These are phyloP conservation scores for Lates calcarifer DNA, from an alignment of 2,113 vertebrate genomes.

Conservation along the genomic window DNA sequence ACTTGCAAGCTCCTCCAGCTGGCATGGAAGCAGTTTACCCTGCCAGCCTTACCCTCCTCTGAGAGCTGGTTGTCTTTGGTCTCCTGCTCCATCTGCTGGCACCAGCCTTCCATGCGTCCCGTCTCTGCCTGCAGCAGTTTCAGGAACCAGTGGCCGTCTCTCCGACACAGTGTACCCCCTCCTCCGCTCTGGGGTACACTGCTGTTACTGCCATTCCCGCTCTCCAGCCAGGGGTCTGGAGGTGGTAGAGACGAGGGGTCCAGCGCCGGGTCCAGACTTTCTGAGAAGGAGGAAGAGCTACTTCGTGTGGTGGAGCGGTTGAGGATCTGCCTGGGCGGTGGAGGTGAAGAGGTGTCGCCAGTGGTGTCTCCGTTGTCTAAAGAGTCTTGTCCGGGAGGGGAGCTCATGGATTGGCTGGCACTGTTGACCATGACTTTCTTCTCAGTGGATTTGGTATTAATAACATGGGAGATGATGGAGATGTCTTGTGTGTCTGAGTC, in stretches of 20 bases:
- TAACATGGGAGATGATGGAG: constrained; percentile 86
- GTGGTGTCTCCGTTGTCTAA: constrained; percentile 87
- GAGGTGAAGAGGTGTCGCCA: constrained; percentile 77
- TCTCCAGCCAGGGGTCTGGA: constrained; percentile 97
- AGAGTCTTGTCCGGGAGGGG: constrained; percentile 83
- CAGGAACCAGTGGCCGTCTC: constrained; percentile 98
- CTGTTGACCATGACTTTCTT: constrained; percentile 87
- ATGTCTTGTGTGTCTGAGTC: constrained; percentile 94
- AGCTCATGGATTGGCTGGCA: constrained; percentile 88
- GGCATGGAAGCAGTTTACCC: background rate
- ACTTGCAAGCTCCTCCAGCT: background rate
- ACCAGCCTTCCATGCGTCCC: constrained; percentile 98
- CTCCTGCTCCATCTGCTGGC: constrained; percentile 99
- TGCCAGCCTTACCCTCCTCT: constrained; percentile 90
- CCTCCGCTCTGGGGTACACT: constrained; percentile 77
- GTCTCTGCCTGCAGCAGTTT: constrained; percentile 98
- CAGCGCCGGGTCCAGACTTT: constrained; percentile 94
- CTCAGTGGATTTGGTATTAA: constrained; percentile 89
- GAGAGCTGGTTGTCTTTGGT: constrained; percentile 97
- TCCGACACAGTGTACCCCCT: constrained; percentile 88
- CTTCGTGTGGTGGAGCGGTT: constrained; percentile 94
- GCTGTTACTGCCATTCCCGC: constrained; percentile 84
- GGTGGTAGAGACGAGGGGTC: constrained; percentile 97
- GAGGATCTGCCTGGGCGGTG: constrained; percentile 88
- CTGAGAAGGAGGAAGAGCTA: constrained; percentile 97